Base-by-base conservation (phyloP, 2,113 vertebrate species). In the Garra rufa region DNA sequence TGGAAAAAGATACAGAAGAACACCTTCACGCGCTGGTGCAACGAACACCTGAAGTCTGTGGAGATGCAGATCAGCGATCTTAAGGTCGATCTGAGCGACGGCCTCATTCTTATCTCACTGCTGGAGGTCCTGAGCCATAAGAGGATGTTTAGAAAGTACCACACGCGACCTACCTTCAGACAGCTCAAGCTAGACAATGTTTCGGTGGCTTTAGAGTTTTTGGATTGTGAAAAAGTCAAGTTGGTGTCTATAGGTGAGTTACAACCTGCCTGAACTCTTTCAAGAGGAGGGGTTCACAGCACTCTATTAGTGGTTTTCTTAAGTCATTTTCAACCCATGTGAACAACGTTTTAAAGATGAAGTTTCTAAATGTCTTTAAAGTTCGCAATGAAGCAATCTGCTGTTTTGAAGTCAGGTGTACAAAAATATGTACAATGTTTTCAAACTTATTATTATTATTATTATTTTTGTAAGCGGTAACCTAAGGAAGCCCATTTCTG, bases 151-250 rank as follows among this genome's bases (percentile, higher is more conserved):
- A 92, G 93, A 88, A 96, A 95, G 92, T 95, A 94, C 88, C 91
- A 95, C 92, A 90, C 93, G 90, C 90, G 95, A 77, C 96, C 95
- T 89, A 96, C 95, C 83, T 96, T 96, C 89, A 93, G 95, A 73
- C 96, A 96, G 91, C 96, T 96, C 95, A 94, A 96, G 94, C 94
- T 96, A 81, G 96, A 96, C 91, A 96, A 96, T 43, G 96, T 96
- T 85, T 96, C 73, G 3, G 95, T 96, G 89, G 96, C 95, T 57
- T 92, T 96, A 9, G 95, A 96, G 89, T 96, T 96, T 89, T 90
- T 96, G 81, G 95, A 96, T 59, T 90, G 89, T 19, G 96, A 96
- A 88, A 96, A 87, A 86, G 96, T 96, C 90, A 95, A 94, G 88
- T 92, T 96, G 28, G 95, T 79, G n/a, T 97, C 95, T 73, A 96